phyloP scores from a whole-genome alignment of 2,113 vertebrate genomes.

The Tricholaema leucomelas region DNA sequence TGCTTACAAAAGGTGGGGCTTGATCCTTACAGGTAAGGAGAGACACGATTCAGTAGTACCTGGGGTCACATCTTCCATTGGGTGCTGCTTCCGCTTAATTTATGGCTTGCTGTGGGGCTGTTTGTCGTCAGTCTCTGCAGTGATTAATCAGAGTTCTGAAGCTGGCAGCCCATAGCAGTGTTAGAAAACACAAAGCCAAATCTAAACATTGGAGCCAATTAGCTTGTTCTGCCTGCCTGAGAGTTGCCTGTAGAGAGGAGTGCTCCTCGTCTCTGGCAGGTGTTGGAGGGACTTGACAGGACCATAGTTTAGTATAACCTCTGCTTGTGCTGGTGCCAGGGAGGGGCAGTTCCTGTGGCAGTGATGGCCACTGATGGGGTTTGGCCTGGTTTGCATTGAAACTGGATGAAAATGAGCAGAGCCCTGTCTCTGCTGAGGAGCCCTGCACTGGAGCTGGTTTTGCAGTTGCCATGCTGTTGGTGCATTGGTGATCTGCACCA shows the following conservation, averaged over 20 bases:
- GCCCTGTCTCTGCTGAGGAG: not conserved
- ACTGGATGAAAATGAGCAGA: not conserved
- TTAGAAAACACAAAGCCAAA: slow-evolving; percentile 27
- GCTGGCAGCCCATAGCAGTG: not conserved
- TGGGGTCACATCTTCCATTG: not conserved
- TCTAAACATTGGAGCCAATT: not conserved
- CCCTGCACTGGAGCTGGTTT: not conserved
- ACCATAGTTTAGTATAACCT: not conserved
- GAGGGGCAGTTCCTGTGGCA: not conserved
- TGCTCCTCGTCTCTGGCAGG: not conserved
- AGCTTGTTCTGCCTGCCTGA: not conserved
- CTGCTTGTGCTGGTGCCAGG: not conserved
- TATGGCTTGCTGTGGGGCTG: not conserved
- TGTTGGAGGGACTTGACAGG: not conserved
- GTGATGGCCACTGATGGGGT: not conserved
- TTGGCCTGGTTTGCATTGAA: not conserved
- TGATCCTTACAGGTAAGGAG: not conserved
- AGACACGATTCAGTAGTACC: not conserved
- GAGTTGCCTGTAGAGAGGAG: not conserved
- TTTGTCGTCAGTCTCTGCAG: not conserved
- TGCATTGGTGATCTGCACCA: not conserved
- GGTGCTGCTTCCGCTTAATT: slow-evolving; percentile 47
- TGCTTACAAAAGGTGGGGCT: not conserved
- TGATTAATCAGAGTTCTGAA: slow-evolving; percentile 48
- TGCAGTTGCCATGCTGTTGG: not conserved